These are phyloP conservation scores for Blastobasis adustella DNA, from an alignment of 2,888 invertebrate genomes.

Conservation along the genomic window DNA sequence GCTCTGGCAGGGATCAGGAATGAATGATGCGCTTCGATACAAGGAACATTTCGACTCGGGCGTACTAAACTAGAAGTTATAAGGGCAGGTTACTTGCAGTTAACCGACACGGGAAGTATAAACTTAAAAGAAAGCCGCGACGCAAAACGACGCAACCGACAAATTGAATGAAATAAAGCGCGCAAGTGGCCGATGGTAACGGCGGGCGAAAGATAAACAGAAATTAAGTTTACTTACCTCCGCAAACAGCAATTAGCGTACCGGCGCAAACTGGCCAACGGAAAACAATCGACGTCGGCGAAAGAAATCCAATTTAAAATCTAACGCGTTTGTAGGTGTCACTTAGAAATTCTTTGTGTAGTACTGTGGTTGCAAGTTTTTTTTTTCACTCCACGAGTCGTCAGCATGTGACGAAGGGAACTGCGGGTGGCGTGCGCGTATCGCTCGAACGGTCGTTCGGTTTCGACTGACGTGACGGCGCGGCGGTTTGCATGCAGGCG, in stretches of 20 bases:
- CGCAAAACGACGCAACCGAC: too few relatives aligned
- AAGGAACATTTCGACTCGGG: not conserved
- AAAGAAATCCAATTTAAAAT: constrained; percentile 25
- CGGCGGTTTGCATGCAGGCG: not conserved
- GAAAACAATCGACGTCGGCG: constrained; percentile 39
- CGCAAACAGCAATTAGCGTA: constrained; percentile 55
- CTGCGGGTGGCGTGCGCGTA: too few relatives aligned
- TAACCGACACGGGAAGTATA: too few relatives aligned
- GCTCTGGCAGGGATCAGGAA: constrained; percentile 27
- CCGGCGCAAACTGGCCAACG: constrained; percentile 45
- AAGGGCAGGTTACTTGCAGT: too few relatives aligned
- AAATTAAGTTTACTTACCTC: constrained; percentile 51
- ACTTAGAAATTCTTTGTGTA: too few relatives aligned
- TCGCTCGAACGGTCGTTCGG: constrained; percentile 6
- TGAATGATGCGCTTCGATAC: constrained; percentile 18
- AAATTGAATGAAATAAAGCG: too few relatives aligned
- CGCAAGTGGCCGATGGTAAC: not conserved
- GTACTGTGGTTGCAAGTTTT: too few relatives aligned
- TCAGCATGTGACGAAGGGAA: constrained; percentile 59
- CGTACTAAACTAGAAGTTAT: too few relatives aligned
- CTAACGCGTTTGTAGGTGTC: constrained; percentile 11
- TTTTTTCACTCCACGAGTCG: constrained; percentile 57
- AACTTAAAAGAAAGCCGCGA: too few relatives aligned
- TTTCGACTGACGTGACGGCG: constrained; percentile 27
- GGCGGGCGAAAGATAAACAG: not conserved